Percentiles rank a stretch among this genome's conserved stretches.
Evolutionary conservation across 2,888 invertebrate genomes (phyloP).

Genomic region (Erebia aethiops): DNA sequence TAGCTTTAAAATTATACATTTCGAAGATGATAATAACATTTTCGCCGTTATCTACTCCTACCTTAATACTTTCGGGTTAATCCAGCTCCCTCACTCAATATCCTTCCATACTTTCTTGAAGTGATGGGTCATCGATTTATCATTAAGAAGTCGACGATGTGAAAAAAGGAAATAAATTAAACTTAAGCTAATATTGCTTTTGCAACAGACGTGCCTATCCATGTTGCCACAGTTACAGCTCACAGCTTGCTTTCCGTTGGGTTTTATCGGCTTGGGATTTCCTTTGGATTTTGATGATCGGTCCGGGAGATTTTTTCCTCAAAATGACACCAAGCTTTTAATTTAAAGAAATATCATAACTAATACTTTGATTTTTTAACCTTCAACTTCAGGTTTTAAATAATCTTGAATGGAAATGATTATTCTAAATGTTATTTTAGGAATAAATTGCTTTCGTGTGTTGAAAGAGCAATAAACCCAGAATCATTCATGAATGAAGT

Average conservation of each 20-base stretch:
- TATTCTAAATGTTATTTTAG: conserved; percentile 55
- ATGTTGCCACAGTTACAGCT: not conserved
- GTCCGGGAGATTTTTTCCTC: not conserved
- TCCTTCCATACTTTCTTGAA: no score
- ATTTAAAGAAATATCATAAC: not conserved
- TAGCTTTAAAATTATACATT: not conserved
- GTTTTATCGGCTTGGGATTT: not conserved
- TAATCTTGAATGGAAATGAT: not conserved
- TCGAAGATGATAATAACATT: no score
- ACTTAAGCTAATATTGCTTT: not conserved
- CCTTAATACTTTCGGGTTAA: no score
- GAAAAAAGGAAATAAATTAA: no score
- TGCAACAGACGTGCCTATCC: not conserved
- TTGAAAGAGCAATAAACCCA: conserved; percentile 86
- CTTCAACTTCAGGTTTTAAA: no score
- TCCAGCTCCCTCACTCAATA: no score
- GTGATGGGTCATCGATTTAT: no score
- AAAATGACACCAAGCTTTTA: not conserved
- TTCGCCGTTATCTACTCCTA: no score
- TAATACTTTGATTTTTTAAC: not conserved
- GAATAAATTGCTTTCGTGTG: conserved; percentile 84
- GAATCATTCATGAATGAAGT: conserved; percentile 83
- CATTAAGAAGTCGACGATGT: no score
- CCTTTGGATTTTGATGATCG: not conserved
- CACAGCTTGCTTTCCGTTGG: not conserved